Evolutionary conservation across 2,797 vertebrate genomes (phyloP), one percentile per base, ranked within the genome.

Genomic region (Astyanax mexicanus): DNA sequence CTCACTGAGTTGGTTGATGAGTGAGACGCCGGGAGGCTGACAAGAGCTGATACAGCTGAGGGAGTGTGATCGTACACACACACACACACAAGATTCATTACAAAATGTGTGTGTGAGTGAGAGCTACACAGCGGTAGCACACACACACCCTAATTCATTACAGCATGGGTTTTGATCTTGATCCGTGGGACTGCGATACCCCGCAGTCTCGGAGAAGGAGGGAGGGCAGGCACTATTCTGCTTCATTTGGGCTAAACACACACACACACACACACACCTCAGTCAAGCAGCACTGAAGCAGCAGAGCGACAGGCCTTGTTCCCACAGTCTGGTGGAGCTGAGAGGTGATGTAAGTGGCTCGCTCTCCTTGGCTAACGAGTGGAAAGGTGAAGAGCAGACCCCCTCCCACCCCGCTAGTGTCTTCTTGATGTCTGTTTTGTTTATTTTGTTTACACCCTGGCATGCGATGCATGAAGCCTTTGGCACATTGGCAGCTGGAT

Each of bases 391-490:
- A 19, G 55, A 32, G 54, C 54, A 57, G 23, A 19, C 35, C 35
- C 35, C 51, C 52, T 21, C 42, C 12, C 45, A 4, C 3, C 13
- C 32, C 58, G 12, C 0, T 13, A 2, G 40, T 23, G 32, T 29
- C 45, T 35, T 62, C 54, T 38, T 55, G 27, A 38, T 44, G 42
- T 38, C 37, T 72, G 27, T 19, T 57, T 73, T 67, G 52, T 60
- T 51, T 55, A 55, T 15, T 57, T 57, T 37, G 55, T 58, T 37
- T 73, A 7, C 6, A n/a, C 15, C 6, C n/a, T 51, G 51, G 77
- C 64, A 73, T 62, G 58, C 45, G 42, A 65, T 66, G 62, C 44
- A 40, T 66, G 69, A 64, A 68, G n/a, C 52, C 57, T 51, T 17
- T 23, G 51, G 49, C 15, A 19, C 13, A 65, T 54, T 21, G 51